Evolutionary conservation across 1,140 invertebrate genomes (phyloP), one percentile per base, ranked within the genome.

Genomic region (Camponotus floridanus): DNA sequence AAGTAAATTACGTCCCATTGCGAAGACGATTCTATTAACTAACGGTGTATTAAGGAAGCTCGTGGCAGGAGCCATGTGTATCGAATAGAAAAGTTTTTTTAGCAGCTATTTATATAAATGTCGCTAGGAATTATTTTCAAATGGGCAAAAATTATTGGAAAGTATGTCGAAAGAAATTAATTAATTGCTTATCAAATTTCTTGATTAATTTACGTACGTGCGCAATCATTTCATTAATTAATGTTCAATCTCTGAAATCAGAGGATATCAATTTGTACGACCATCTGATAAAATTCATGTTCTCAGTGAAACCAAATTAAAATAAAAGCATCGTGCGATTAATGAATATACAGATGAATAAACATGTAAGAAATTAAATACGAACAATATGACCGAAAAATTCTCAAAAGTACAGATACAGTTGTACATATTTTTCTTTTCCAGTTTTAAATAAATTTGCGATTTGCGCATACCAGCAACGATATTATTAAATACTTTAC

Each of bases 1-100:
- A 15, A 78, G 61, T 78, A 51, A 79, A 79, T 67, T 26, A 31
- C 31, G 13, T 31, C 13, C 7, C 61, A 79, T 55, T 61, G 57
- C 39, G 15, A 3, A 45, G 42, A 64, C 45, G 42, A 55, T 70
- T 42, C 36, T 70, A 21, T 71, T 71, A 79, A 42, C 11, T 78
- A 78, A 78, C 76, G 61, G 61, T 78, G 42, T 26, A 48, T 45
- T 21, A 48, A 18, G 18, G 39, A 36, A 55, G 26, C 15, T 39
- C 45, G 45, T n/a, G n/a, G n/a, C n/a, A n/a, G n/a, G n/a, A n/a
- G n/a, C n/a, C n/a, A n/a, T n/a, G n/a, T 45, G 13, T 45, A 45
- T 15, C 45, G 45, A 48, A 48, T 15, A 48, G 45, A 48, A 3
- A 0, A 11, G 13, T 73, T 73, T 55, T 31, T 71, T 71, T 31